Evolutionary conservation across 2,888 invertebrate genomes (phyloP).

Genomic region (Cepaea hortensis): DNA sequence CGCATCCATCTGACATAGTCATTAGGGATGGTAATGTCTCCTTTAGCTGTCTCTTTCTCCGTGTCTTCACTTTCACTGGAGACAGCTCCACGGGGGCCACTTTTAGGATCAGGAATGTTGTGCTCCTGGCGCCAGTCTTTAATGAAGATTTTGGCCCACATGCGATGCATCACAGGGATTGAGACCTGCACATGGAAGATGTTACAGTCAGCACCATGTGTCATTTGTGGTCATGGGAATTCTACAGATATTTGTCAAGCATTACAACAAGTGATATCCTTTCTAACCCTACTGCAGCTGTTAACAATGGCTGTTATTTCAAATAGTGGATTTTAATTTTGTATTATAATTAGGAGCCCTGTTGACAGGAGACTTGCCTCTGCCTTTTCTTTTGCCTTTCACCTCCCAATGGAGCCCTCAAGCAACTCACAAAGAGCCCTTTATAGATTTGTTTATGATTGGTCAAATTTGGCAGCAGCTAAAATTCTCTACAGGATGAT

Average conservation of each 20-base stretch:
- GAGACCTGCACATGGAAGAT: background rate
- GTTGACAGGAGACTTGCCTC: no score
- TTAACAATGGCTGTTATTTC: no score
- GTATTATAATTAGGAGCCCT: no score
- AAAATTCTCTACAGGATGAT: no score
- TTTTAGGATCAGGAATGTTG: slow-evolving; percentile 16
- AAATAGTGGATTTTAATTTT: no score
- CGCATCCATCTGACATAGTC: slow-evolving; percentile 44
- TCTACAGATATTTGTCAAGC: background rate
- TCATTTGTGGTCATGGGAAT: background rate
- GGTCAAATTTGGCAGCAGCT: no score
- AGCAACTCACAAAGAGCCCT: no score
- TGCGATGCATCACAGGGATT: slow-evolving; percentile 26
- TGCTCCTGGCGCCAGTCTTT: slow-evolving; percentile 38
- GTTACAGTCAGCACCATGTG: background rate
- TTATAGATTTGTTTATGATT: no score
- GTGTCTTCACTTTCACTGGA: slow-evolving; percentile 38
- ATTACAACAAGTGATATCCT: no score
- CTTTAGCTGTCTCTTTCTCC: slow-evolving; percentile 13
- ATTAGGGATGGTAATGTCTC: slow-evolving; percentile 32
- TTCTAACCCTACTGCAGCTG: no score
- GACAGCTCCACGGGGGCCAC: background rate
- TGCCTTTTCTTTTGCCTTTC: no score
- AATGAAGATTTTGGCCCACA: slow-evolving; percentile 40
- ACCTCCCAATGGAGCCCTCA: no score